These are phyloP conservation scores for Passer montanus DNA, from an alignment of 2,113 vertebrate genomes.

Conservation along the genomic window DNA sequence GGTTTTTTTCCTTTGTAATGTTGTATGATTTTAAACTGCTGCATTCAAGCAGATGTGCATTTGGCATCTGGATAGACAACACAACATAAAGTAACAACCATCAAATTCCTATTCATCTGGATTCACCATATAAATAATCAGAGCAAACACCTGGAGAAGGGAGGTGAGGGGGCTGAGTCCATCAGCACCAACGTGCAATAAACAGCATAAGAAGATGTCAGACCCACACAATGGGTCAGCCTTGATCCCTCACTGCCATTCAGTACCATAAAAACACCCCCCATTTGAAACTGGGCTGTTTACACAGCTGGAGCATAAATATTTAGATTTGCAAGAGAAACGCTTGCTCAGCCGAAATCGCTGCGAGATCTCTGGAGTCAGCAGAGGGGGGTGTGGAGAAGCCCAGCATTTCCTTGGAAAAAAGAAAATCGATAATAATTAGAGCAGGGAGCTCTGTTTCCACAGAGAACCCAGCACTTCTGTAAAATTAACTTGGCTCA, in stretches of 20 bases:
- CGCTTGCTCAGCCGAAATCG: conserved; percentile 3
- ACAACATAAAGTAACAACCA: background rate
- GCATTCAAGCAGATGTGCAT: background rate
- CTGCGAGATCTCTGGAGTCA: background rate
- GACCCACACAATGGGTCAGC: fast-evolving
- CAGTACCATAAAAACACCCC: background rate
- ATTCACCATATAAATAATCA: background rate
- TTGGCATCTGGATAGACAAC: background rate
- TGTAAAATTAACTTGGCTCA: background rate
- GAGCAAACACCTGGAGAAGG: background rate
- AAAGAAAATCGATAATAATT: conserved; percentile 30
- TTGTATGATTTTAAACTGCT: background rate
- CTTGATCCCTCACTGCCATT: background rate
- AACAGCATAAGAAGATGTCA: background rate
- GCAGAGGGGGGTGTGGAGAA: background rate
- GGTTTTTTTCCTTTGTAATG: background rate
- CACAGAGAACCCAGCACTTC: background rate
- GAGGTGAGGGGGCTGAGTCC: background rate
- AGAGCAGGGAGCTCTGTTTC: background rate
- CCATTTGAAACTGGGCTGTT: background rate
- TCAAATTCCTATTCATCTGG: background rate
- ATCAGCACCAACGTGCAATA: background rate
- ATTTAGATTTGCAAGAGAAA: conserved; percentile 46
- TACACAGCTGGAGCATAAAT: conserved; percentile 59
- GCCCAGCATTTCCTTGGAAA: background rate